Conservation (phyloP, 2,797 vertebrate species). For the Takifugu ocellatus region DNA sequence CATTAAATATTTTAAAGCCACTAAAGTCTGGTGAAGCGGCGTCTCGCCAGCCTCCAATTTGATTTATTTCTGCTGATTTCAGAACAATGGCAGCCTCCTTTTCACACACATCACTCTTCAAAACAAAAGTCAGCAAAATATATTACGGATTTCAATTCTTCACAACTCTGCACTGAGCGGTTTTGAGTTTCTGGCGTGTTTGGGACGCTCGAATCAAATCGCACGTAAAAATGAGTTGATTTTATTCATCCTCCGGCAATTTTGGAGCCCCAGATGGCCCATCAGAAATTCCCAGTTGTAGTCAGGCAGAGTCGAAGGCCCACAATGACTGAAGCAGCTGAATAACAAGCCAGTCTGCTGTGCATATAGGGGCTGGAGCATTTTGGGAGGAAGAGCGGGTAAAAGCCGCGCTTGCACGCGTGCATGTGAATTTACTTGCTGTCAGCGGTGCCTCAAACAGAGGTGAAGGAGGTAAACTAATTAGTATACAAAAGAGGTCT, state of each 20-base stretch:
- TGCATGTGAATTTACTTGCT: slow-evolving; percentile 26
- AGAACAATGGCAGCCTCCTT: neutral
- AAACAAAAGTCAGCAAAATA: no score
- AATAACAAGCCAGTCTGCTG: slow-evolving; percentile 39
- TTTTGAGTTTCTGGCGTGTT: slow-evolving; percentile 8
- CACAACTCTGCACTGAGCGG: neutral
- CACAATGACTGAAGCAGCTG: slow-evolving; percentile 23
- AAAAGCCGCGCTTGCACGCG: slow-evolving; percentile 18
- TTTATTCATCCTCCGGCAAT: slow-evolving; percentile 26
- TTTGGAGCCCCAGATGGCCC: slow-evolving; percentile 34
- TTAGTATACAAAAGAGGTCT: slow-evolving; percentile 50
- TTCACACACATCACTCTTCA: no score
- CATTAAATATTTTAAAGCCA: no score
- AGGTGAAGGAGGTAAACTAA: slow-evolving; percentile 40
- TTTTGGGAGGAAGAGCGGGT: slow-evolving; percentile 7
- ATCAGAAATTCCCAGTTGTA: slow-evolving; percentile 33
- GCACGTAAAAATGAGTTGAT: slow-evolving; percentile 20
- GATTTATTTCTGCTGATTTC: slow-evolving; percentile 3
- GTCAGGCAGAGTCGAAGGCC: slow-evolving; percentile 43
- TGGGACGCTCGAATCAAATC: slow-evolving; percentile 17
- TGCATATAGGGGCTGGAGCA: slow-evolving; percentile 35
- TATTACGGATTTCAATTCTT: no score
- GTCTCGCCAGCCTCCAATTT: no score
- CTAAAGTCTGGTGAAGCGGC: neutral
- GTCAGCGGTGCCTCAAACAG: slow-evolving; percentile 41